Conservation (phyloP, 2,888 invertebrate genomes). For the Plusia festucae region DNA sequence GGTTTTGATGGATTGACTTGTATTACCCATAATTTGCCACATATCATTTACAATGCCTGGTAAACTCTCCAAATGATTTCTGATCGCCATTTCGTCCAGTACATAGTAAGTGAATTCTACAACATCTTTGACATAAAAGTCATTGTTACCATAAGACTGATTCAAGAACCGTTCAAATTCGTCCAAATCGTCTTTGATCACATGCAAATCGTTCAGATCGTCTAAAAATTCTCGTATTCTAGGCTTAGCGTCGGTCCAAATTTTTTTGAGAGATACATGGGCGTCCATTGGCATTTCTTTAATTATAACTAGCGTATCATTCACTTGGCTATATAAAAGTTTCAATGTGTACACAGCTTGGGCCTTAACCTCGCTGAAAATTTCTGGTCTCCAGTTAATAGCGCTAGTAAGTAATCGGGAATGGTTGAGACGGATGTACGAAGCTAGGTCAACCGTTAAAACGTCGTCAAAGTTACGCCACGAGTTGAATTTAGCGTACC, state of each 20-base stretch:
- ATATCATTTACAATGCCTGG: constrained; percentile 95
- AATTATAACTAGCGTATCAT: constrained; percentile 81
- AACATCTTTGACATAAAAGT: constrained; percentile 95
- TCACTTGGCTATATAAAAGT: constrained; percentile 80
- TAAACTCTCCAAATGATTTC: constrained; percentile 93
- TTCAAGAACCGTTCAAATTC: constrained; percentile 92
- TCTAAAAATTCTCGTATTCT: constrained; percentile 92
- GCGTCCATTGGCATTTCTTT: constrained; percentile 91
- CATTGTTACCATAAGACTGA: constrained; percentile 94
- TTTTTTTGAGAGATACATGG: constrained; percentile 90
- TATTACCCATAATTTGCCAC: constrained; percentile 96
- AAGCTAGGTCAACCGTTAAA: constrained; percentile 93
- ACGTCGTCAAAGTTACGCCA: constrained; percentile 96
- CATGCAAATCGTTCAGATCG: constrained; percentile 92
- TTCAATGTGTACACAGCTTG: constrained; percentile 75
- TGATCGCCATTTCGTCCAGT: constrained; percentile 93
- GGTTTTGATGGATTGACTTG: constrained; percentile 93
- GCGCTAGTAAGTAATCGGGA: constrained; percentile 94
- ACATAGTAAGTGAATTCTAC: constrained; percentile 92
- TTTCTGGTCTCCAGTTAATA: constrained; percentile 94
- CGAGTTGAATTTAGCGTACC: constrained; percentile 93
- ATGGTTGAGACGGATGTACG: constrained; percentile 95
- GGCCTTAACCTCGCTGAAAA: constrained; percentile 87
- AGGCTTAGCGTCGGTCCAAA: constrained; percentile 94
- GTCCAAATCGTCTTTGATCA: constrained; percentile 92